Base-by-base conservation (phyloP, 2,113 vertebrate species). In the Halichoerus grypus region DNA sequence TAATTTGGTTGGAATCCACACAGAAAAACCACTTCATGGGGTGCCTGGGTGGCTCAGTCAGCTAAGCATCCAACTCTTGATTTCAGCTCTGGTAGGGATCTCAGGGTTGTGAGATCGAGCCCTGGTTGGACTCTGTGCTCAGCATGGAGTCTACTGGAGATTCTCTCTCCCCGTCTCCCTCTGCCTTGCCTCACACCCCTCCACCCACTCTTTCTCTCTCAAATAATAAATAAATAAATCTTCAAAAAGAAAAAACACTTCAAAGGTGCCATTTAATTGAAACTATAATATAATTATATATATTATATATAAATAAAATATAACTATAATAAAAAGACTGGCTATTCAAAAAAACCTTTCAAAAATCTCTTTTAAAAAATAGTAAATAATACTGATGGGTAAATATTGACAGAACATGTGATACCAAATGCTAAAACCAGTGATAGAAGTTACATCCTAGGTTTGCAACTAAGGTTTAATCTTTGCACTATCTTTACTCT, bases 311-410 rank as follows among this genome's bases (percentile, higher is more conserved):
- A 46, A 46, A 46, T 7, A 46, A 46, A 46, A 46, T 46, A 46
- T 46, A 46, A 46, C 46, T 46, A 46, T 46, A 46, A 46, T 46
- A 59, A 51, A 79, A 89, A 12, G 57, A 65, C 21, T 36, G n/a
- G 19, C 19, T 91, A 88, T 31, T 97, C 74, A 85, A 21, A 94
- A 71, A 97, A 71, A 8, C 22, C 63, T 95, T 91, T 77, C 22
- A 92, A 63, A 15, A 91, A 11, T 39, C 33, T 91, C 33, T 36
- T 90, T 61, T 42, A 11, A 86, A 65, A 79, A 88, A 55, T 39
- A 80, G 1, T 81, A 92, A 63, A 36, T 63, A 95, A 31, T 77
- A 51, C 22, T 86, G 33, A 85, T 24, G 7, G 42, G 51, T 84
- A 74, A 91, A 57, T 51, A 83, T 7, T 80, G n/a, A 13, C 69